phyloP scores from a whole-genome alignment of 2,888 invertebrate genomes.

The Apocheima hispidaria region DNA sequence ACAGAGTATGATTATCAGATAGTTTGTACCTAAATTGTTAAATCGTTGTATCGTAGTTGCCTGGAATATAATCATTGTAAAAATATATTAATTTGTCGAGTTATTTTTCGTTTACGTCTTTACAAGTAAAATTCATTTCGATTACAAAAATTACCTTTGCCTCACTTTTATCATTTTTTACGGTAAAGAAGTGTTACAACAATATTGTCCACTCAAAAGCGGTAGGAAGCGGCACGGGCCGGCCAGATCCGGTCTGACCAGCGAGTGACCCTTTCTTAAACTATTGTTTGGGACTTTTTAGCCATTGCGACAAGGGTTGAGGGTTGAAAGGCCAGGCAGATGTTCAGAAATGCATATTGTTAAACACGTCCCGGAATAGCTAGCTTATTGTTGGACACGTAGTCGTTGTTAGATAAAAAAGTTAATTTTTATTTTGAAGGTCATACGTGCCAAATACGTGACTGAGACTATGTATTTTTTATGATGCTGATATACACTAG shows the following conservation, averaged over 20 bases:
- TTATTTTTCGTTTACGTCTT: no score
- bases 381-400: constrained; percentile 17
- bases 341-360: constrained; percentile 50
- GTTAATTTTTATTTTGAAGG: no score
- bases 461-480: no score
- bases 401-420: constrained; percentile 3
- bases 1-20: no score
- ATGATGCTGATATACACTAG: no score
- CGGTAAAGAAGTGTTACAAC: constrained; percentile 28
- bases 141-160: no score
- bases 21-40: no score
- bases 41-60: no score
- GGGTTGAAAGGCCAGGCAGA: constrained; percentile 72
- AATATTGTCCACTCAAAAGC: constrained; percentile 52
- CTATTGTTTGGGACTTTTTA: constrained; percentile 38
- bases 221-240: constrained; percentile 60
- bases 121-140: no score
- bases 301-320: constrained; percentile 49
- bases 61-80: no score
- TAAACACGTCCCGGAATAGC: constrained; percentile 20
- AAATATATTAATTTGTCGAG: no score
- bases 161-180: neutral
- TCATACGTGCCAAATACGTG: neutral
- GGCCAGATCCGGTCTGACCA: constrained; percentile 73
- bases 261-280: constrained; percentile 75